Conservation (phyloP, 2,888 invertebrate species). For the Micropterix aruncella region DNA sequence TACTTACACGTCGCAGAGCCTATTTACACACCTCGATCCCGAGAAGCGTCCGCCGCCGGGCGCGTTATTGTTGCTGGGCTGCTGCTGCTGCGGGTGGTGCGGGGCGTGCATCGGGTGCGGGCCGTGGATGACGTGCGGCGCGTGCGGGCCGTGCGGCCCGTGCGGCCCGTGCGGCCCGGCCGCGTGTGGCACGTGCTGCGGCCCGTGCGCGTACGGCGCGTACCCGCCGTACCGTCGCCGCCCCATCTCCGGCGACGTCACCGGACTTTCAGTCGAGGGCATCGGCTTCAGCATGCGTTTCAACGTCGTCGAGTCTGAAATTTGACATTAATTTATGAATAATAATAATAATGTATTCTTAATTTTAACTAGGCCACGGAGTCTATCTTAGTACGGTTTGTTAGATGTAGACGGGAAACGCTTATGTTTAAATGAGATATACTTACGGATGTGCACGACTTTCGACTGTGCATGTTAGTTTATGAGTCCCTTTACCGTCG, state of each 20-base stretch:
- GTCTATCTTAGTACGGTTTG: too few relatives aligned
- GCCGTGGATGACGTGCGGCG: constrained; percentile 27
- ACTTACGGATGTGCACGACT: too few relatives aligned
- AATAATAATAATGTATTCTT: too few relatives aligned
- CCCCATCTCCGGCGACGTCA: constrained; percentile 84
- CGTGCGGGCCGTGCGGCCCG: constrained; percentile 39
- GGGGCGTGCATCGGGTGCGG: not conserved
- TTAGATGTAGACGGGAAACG: too few relatives aligned
- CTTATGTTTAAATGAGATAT: too few relatives aligned
- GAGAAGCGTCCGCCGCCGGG: constrained; percentile 36
- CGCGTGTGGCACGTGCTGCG: constrained; percentile 41
- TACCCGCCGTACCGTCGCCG: constrained; percentile 61
- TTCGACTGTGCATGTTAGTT: too few relatives aligned
- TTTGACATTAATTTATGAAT: constrained; percentile 15
- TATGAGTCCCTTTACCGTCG: too few relatives aligned
- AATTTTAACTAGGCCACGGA: too few relatives aligned
- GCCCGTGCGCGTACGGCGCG: constrained; percentile 29
- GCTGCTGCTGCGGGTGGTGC: not conserved
- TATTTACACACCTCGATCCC: not conserved
- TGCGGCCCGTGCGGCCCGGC: constrained; percentile 47
- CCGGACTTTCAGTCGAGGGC: constrained; percentile 80
- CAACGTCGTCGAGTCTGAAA: constrained; percentile 68
- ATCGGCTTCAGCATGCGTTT: constrained; percentile 92
- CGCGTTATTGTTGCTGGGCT: constrained; percentile 41
- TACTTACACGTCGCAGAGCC: not conserved